Evolutionary conservation across 2,888 invertebrate genomes (phyloP).

Genomic region (Pristionchus entomophagus): DNA sequence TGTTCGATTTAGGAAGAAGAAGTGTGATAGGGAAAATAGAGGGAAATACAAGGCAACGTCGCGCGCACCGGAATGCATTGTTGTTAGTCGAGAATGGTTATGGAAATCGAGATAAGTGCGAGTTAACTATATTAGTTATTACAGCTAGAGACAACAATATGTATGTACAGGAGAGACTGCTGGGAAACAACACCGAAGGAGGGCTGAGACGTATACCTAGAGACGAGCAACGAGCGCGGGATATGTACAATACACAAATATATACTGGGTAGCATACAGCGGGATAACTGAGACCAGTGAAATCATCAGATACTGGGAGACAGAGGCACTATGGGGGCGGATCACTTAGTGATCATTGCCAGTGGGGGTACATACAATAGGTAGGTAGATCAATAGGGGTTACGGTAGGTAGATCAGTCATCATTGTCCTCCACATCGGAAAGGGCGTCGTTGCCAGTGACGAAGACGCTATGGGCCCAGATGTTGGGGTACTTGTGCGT

Average conservation of each 20-base stretch:
- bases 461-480: constrained; percentile 15
- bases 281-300: background rate
- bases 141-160: background rate
- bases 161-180: background rate
- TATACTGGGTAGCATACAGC: constrained; percentile 4
- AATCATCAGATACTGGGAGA: background rate
- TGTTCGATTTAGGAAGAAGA: background rate
- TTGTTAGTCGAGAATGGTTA: background rate
- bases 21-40: background rate
- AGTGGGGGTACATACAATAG: background rate
- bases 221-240: background rate
- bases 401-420: background rate
- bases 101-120: background rate
- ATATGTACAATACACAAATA: constrained; percentile 16
- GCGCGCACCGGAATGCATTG: constrained; percentile 25
- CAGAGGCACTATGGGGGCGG: background rate
- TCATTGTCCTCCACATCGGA: constrained; percentile 36
- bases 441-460: constrained; percentile 47
- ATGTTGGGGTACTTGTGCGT: background rate
- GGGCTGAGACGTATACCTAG: background rate
- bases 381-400: no score
- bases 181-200: background rate
- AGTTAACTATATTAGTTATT: background rate
- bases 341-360: background rate
- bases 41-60: constrained; percentile 12